Conservation (phyloP, 1,140 invertebrate species). For the Scaptomyza montana region DNA sequence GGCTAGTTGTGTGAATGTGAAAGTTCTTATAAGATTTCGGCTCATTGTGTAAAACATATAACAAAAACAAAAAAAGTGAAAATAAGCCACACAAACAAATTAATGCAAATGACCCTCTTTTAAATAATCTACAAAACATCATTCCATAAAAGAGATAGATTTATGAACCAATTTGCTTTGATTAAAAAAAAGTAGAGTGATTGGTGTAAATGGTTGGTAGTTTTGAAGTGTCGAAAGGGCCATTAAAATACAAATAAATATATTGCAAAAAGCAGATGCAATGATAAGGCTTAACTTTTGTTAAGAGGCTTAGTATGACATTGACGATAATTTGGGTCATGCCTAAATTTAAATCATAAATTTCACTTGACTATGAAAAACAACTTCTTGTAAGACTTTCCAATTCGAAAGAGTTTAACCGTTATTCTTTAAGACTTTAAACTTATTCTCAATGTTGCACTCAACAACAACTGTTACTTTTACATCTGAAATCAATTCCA, state of each 20-base stretch:
- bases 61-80: constrained; percentile 47
- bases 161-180: constrained; percentile 54
- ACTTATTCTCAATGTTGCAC: neutral
- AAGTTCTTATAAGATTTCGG: constrained; percentile 64
- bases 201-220: constrained; percentile 15
- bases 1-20: constrained; percentile 49
- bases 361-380: too few relatives aligned
- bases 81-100: constrained; percentile 37
- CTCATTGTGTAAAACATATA: constrained; percentile 41
- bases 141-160: constrained; percentile 44
- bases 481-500: constrained; percentile 7
- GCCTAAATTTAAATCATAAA: too few relatives aligned
- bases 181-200: constrained; percentile 1
- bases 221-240: constrained; percentile 28
- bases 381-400: too few relatives aligned
- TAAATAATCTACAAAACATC: constrained; percentile 27
- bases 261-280: constrained; percentile 28
- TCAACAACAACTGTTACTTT: constrained; percentile 23
- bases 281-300: constrained; percentile 14
- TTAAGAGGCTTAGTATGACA: constrained; percentile 25
- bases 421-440: neutral
- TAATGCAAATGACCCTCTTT: constrained; percentile 52
- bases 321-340: constrained; percentile 9
- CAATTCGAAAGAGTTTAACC: constrained; percentile 1
- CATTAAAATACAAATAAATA: constrained; percentile 26